A percentile compares a stretch with the other conserved stretches of the same genome.
phyloP scores from a whole-genome alignment of 2,797 vertebrate genomes.

The Perodicticus potto region DNA sequence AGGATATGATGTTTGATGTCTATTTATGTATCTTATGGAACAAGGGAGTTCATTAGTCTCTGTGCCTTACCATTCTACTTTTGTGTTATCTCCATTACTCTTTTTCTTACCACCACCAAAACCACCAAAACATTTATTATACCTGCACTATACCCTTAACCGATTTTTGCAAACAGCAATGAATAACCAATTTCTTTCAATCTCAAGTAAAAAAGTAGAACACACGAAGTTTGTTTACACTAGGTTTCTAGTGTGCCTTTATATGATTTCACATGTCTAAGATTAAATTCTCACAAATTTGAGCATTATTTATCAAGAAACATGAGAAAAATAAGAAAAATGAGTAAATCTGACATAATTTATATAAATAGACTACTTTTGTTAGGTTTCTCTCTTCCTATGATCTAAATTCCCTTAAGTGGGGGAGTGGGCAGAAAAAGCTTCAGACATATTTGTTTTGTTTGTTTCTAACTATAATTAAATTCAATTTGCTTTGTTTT shows the following conservation, averaged over 20 bases:
- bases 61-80: neutral
- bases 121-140: neutral
- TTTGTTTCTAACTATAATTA: neutral
- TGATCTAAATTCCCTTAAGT: neutral
- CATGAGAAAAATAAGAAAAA: neutral
- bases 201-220: neutral
- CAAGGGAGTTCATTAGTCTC: neutral
- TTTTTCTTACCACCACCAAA: neutral
- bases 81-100: neutral
- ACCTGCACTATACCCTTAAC: neutral
- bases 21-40: neutral
- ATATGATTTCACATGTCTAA: neutral
- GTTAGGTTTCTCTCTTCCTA: neutral
- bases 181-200: neutral
- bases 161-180: neutral
- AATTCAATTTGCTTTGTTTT: neutral
- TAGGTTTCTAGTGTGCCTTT: neutral
- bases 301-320: neutral
- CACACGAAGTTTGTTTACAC: neutral
- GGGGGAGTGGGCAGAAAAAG: neutral
- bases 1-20: neutral
- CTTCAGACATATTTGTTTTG: neutral
- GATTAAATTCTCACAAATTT: neutral
- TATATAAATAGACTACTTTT: neutral
- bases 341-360: neutral